Conservation (phyloP, 2,113 vertebrate species). For the Amblyornis subalaris region DNA sequence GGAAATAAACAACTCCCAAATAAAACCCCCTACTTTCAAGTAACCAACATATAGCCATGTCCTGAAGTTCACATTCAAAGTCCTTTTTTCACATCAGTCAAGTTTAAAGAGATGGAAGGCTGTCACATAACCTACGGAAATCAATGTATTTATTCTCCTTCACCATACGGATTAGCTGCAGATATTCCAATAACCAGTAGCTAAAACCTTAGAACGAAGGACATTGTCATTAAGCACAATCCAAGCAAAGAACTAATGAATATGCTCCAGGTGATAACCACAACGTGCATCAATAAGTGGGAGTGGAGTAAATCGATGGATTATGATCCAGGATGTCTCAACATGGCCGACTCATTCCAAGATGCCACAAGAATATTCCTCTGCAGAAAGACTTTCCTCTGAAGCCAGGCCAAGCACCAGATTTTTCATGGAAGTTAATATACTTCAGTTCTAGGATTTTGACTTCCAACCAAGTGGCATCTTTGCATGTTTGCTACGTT, state of each 20-base stretch:
- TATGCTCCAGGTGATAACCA: not conserved
- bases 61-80: not conserved
- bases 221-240: not conserved
- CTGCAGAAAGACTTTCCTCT: not conserved
- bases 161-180: not conserved
- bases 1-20: accelerated
- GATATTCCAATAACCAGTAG: not conserved
- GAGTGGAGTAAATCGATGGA: not conserved
- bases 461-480: not conserved
- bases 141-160: not conserved
- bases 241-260: not conserved
- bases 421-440: not conserved
- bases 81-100: not conserved
- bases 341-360: not conserved
- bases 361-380: not conserved
- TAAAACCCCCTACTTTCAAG: not conserved
- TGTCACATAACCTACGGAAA: not conserved
- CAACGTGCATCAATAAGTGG: not conserved
- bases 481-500: accelerated
- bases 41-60: not conserved
- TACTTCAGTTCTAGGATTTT: not conserved
- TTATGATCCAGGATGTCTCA: not conserved
- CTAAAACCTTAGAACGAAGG: not conserved
- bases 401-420: not conserved
- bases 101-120: not conserved